Base-by-base conservation (phyloP, 2,113 vertebrate species). In the Irena cyanogastra region DNA sequence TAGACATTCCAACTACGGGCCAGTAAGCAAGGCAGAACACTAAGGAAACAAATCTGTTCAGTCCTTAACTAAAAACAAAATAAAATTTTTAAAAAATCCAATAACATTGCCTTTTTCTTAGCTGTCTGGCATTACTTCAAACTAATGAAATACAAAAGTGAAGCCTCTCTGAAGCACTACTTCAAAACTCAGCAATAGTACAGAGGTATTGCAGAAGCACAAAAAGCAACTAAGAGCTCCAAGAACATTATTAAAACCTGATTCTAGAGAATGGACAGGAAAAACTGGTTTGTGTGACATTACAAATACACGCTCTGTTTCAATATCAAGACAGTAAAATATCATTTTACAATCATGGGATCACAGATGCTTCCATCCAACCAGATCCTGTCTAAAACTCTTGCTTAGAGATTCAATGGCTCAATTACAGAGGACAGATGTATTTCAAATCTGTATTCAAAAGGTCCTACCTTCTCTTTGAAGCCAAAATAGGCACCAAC, bases 401-500 rank as follows among this genome's bases (percentile, higher is more conserved):
- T 41, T 11, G 5, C 26, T 52, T 33, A 52, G 21, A 26, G 49
- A 83, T 71, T 66, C 52, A 80, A 6, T 19, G 39, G 45, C 41
- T 85, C 47, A 59, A 11, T 28, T 76, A 21, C 30, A 85, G 41
- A 84, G 16, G 22, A 65, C 7, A 33, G 11, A 7, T 14, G 0
- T 33, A 65, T 47, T 45, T 68, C 56, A 61, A 39, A 75, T 28
- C 6, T 23, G 9, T 33, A 54, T 52, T 93, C 16, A 31, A 79
- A 85, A 57, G 39, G 54, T 33, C 98, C 93, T 95, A 98, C 99
- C 93, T 98, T 93, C 91, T 99, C 98, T 96, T 98, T 99, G 96
- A 98, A 99, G 97, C 99, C 99, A 97, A 99, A 98, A 96, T 99
- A 99, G 69, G 98, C 98, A 39, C 99, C 99, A 19, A 99, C 50